Percentiles rank a stretch among this genome's conserved stretches.
Evolutionary conservation across 2,888 invertebrate genomes (phyloP).

Genomic region (Apamea crenata): DNA sequence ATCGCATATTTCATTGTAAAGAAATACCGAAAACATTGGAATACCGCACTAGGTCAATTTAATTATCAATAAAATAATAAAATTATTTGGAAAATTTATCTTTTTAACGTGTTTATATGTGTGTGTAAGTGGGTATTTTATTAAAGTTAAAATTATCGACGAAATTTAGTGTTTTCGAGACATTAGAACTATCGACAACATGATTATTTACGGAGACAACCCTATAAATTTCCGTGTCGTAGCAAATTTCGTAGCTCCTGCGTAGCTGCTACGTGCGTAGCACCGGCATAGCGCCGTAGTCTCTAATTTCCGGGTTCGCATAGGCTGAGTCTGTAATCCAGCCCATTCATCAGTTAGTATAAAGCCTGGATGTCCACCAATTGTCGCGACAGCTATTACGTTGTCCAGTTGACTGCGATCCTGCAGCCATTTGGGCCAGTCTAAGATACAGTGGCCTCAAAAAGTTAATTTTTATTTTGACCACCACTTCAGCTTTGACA

Average conservation of each 20-base stretch:
- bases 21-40: not conserved
- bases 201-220: not conserved
- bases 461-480: no score
- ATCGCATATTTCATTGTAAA: not conserved
- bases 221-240: not conserved
- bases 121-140: not conserved
- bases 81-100: not conserved
- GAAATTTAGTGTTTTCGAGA: not conserved
- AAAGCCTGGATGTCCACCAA: constrained; percentile 43
- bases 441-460: not conserved
- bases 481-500: no score
- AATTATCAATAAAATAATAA: no score
- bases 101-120: not conserved
- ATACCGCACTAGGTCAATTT: not conserved
- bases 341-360: constrained; percentile 41
- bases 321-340: constrained; percentile 48
- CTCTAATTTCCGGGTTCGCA: constrained; percentile 20
- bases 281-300: constrained; percentile 30
- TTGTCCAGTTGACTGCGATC: constrained; percentile 14
- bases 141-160: not conserved
- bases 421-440: not conserved
- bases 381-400: constrained; percentile 38
- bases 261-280: constrained; percentile 1
- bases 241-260: constrained; percentile 9
- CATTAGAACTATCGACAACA: not conserved